phyloP scores from a whole-genome alignment of 2,888 invertebrate genomes.

The Melanostoma mellinum region DNA sequence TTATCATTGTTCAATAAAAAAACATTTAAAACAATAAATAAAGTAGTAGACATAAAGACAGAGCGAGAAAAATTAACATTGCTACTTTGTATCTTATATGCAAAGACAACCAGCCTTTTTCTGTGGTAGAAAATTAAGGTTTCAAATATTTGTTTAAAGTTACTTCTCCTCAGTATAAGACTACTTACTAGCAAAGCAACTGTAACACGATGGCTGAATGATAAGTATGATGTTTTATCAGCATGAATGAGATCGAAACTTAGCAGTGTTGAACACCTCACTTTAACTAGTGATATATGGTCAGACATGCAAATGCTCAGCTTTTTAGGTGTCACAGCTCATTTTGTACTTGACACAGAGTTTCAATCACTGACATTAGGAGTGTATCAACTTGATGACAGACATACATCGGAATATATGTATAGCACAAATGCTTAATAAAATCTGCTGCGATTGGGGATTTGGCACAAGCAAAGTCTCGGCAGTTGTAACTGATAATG shows the following conservation, averaged over 20 bases:
- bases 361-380: conserved; percentile 45
- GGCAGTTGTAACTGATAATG: conserved; percentile 61
- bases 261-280: conserved; percentile 42
- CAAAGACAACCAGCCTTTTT: conserved; percentile 40
- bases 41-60: conserved; percentile 37
- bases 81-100: conserved; percentile 38
- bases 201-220: conserved; percentile 47
- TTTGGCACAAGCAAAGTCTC: conserved; percentile 51
- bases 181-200: conserved; percentile 38
- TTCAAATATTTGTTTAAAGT: conserved; percentile 20
- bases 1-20: too few species aligned
- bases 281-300: conserved; percentile 62
- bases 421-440: conserved; percentile 44
- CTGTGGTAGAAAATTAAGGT: conserved; percentile 15
- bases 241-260: conserved; percentile 38
- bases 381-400: conserved; percentile 57
- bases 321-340: conserved; percentile 51
- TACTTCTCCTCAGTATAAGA: conserved; percentile 33
- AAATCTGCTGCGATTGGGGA: conserved; percentile 54
- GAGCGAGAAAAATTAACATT: conserved; percentile 38
- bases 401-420: conserved; percentile 55
- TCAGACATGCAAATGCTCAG: conserved; percentile 56
- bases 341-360: conserved; percentile 49
- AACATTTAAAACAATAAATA: too few species aligned
- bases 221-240: conserved; percentile 56